These are phyloP conservation scores for Echinometra lucunter DNA, from an alignment of 53 echinoderm and acorn worm species.

Conservation along the genomic window DNA sequence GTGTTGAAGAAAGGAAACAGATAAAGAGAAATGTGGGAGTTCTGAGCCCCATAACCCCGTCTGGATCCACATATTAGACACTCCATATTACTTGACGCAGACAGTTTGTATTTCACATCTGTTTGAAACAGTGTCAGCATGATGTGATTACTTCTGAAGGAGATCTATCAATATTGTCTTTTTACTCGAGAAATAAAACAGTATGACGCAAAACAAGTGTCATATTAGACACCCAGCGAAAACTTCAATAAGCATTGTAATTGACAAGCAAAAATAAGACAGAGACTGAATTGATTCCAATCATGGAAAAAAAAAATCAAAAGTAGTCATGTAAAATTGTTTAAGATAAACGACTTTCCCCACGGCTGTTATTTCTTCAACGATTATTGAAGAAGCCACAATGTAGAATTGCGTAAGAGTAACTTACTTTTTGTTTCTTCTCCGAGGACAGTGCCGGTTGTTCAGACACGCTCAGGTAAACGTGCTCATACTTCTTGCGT, in stretches of 20 bases:
- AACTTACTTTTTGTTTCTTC: too few relatives aligned
- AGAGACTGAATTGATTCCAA: not conserved
- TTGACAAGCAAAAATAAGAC: not conserved
- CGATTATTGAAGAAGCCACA: not conserved
- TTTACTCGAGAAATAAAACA: not conserved
- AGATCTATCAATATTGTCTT: not conserved
- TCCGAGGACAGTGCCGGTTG: not conserved
- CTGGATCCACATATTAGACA: too few relatives aligned
- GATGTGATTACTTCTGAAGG: not conserved
- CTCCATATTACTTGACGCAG: too few relatives aligned
- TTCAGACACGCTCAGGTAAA: not conserved
- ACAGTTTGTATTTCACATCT: not conserved
- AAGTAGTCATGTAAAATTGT: too few relatives aligned
- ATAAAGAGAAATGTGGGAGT: too few relatives aligned
- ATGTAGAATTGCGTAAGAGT: not conserved
- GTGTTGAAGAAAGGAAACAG: too few relatives aligned
- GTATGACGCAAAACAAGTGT: not conserved
- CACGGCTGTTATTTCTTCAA: too few relatives aligned
- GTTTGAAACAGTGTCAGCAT: not conserved
- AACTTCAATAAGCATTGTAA: not conserved
- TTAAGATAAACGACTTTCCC: too few relatives aligned
- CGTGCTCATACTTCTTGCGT: not conserved
- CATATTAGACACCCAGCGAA: not conserved
- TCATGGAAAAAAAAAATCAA: too few relatives aligned
- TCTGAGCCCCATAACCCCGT: too few relatives aligned